Conservation (phyloP, 37 sponge, comb jelly and placozoan genomes). For the Lycopodina hypogea region DNA sequence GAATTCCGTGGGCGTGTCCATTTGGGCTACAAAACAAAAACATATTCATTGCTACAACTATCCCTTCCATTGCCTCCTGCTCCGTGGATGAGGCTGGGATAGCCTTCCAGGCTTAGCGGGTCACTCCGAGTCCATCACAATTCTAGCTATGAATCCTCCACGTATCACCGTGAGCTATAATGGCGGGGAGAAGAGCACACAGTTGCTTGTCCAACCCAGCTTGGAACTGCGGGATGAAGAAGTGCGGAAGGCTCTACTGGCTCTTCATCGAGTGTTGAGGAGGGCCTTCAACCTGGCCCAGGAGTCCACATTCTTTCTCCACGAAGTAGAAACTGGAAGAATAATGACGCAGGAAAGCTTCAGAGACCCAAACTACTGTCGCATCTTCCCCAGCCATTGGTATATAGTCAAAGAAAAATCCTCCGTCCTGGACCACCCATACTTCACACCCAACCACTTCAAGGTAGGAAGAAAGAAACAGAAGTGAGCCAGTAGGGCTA, state of each 20-base stretch:
- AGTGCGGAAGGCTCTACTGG: constrained; percentile 28
- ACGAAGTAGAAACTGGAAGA: constrained; percentile 40
- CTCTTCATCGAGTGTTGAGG: constrained; percentile 12
- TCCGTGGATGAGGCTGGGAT: too few relatives aligned
- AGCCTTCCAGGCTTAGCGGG: too few relatives aligned
- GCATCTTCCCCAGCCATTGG: constrained; percentile 54
- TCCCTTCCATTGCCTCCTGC: too few relatives aligned
- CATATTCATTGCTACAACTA: too few relatives aligned
- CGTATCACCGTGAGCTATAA: constrained; percentile 53
- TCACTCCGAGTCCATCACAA: too few relatives aligned
- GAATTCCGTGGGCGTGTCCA: too few relatives aligned
- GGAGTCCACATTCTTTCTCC: constrained; percentile 21
- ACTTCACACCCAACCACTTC: too few relatives aligned
- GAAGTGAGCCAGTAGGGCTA: too few relatives aligned
- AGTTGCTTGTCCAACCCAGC: constrained; percentile 30
- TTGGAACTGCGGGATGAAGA: constrained; percentile 50
- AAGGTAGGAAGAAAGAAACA: too few relatives aligned
- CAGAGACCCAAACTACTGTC: constrained; percentile 41
- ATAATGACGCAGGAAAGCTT: constrained; percentile 46
- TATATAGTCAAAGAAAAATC: constrained; percentile 37
- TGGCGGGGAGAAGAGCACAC: constrained; percentile 24
- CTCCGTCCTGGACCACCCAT: too few relatives aligned
- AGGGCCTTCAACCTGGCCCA: constrained; percentile 10
- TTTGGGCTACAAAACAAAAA: too few relatives aligned
- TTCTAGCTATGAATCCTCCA: neutral